phyloP scores from a whole-genome alignment of 2,888 invertebrate species.

The Orthosia gracilis region DNA sequence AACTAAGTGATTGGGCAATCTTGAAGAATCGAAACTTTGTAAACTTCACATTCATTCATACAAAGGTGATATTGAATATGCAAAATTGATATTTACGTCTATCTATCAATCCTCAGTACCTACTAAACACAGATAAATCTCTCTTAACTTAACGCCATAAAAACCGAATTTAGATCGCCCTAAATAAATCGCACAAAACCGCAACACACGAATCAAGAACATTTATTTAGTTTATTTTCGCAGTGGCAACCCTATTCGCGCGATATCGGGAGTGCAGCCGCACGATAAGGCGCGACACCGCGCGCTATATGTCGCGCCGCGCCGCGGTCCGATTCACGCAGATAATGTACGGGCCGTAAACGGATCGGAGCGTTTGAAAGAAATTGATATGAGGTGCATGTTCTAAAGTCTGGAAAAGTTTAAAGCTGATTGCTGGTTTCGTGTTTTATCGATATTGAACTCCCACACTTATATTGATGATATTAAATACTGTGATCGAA shows the following conservation, averaged over 20 bases:
- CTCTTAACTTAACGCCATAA: constrained; percentile 3
- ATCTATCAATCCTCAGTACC: neutral
- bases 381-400: constrained; percentile 72
- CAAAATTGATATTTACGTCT: neutral
- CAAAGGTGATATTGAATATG: neutral
- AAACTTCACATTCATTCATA: no score
- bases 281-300: constrained; percentile 67
- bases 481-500: neutral
- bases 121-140: neutral
- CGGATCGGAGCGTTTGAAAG: constrained; percentile 71
- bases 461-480: neutral
- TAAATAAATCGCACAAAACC: constrained; percentile 38
- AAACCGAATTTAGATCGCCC: constrained; percentile 4
- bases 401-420: constrained; percentile 46
- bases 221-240: constrained; percentile 62
- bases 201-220: constrained; percentile 53
- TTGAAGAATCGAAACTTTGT: no score
- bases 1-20: no score
- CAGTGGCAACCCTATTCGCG: constrained; percentile 53
- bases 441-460: constrained; percentile 24
- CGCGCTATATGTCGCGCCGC: constrained; percentile 56
- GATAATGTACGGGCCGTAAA: constrained; percentile 74
- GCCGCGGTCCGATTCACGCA: constrained; percentile 70
- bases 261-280: constrained; percentile 66
- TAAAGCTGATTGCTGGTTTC: constrained; percentile 33